A percentile compares a stretch with the other conserved stretches of the same genome.
phyloP scores from a whole-genome alignment of 2,888 invertebrate genomes.

The Smittia sp. region DNA sequence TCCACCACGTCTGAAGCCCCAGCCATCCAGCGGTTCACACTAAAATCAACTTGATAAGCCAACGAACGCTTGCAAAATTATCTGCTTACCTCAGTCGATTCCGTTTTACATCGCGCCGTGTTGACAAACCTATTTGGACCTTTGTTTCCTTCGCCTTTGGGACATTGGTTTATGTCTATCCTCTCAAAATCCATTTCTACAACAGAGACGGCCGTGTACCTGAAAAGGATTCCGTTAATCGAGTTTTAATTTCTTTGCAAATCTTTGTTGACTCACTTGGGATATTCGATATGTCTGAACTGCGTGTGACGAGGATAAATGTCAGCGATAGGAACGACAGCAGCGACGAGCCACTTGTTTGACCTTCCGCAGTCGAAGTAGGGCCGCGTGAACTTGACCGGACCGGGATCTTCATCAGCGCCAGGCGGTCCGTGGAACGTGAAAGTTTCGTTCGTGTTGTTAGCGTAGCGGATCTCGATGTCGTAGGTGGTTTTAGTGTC shows the following conservation, averaged over 20 bases:
- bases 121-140: constrained; percentile 85
- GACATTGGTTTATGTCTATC: constrained; percentile 97
- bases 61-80: constrained; percentile 28
- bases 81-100: constrained; percentile 74
- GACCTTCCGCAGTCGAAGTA: constrained; percentile 95
- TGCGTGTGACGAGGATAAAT: constrained; percentile 91
- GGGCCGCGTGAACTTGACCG: constrained; percentile 90
- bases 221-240: constrained; percentile 48
- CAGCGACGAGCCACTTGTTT: constrained; percentile 93
- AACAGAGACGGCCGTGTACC: constrained; percentile 88
- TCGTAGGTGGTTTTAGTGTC: constrained; percentile 91
- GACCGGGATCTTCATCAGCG: constrained; percentile 86
- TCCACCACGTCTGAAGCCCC: constrained; percentile 92
- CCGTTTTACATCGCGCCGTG: constrained; percentile 86
- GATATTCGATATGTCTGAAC: constrained; percentile 89
- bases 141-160: constrained; percentile 80
- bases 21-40: constrained; percentile 95
- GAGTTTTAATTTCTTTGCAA: neutral
- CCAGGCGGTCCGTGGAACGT: constrained; percentile 93
- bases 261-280: constrained; percentile 64
- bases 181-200: constrained; percentile 95
- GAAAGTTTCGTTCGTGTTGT: constrained; percentile 93
- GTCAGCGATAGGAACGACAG: constrained; percentile 92
- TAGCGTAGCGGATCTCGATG: constrained; percentile 89
- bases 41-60: constrained; percentile 49